Percentiles rank a stretch among this genome's conserved stretches.
Evolutionary conservation across 2,888 invertebrate genomes (phyloP).

Genomic region (Yponomeuta sedellus): DNA sequence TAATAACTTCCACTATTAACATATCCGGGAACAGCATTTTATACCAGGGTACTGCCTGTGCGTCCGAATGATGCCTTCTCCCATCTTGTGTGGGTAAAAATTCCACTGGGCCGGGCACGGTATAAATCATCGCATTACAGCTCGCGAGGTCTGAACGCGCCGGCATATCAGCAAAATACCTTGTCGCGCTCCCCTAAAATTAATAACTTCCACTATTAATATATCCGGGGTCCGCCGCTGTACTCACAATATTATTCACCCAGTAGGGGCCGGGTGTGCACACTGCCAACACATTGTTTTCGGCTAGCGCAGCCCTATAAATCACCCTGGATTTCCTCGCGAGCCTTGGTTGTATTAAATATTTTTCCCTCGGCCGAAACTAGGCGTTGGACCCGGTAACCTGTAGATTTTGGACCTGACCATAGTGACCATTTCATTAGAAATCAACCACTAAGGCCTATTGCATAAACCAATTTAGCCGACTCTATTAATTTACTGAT

Average conservation of each 20-base stretch:
- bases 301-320: slow-evolving; percentile 1
- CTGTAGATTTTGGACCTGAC: too few species aligned
- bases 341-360: slow-evolving; percentile 3
- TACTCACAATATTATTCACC: slow-evolving; percentile 11
- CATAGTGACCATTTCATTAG: too few species aligned
- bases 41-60: too few species aligned
- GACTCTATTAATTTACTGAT: too few species aligned
- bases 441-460: too few species aligned
- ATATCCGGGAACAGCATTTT: too few species aligned
- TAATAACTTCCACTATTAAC: slow-evolving; percentile 11
- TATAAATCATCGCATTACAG: too few species aligned
- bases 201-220: slow-evolving; percentile 11
- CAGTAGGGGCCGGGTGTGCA: slow-evolving; percentile 10
- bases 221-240: slow-evolving; percentile 1
- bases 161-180: neutral
- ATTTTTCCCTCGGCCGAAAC: slow-evolving; percentile 3
- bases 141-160: too few species aligned
- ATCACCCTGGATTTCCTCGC: neutral
- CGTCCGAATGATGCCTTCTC: too few species aligned
- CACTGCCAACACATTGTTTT: slow-evolving; percentile 14
- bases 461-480: too few species aligned
- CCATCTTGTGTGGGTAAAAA: too few species aligned
- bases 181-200: slow-evolving; percentile 7
- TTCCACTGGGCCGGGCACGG: too few species aligned
- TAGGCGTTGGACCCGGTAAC: neutral